Base-by-base conservation (phyloP, 1,140 invertebrate genomes). In the Psilanteris sp. region DNA sequence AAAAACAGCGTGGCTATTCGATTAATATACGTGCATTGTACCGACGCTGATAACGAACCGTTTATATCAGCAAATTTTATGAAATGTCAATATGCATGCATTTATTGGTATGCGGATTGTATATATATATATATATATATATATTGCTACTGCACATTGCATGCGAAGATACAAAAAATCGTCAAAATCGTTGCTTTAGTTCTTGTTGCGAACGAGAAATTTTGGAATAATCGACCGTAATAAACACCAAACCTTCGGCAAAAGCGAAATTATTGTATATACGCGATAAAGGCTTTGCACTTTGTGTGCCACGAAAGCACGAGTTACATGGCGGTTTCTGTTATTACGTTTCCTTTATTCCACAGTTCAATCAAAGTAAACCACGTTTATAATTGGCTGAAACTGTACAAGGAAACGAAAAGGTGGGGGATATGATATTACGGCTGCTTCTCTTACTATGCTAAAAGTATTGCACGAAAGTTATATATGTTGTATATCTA, bases 281-380 rank as follows among this genome's bases (percentile, higher is more conserved):
- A 37, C 29, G 31, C 26, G 22, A 29, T 54, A n/a, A 11, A 4
- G 9, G 50, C 37, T 52, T 61, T 52, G 27, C 46, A 29, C 62
- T 55, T 67, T 44, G 62, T 67, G 18, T 14, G 22, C 11, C 2
- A 8, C 9, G 6, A 26, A 26, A 50, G 32, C n/a, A 2, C 14
- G 36, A 9, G 5, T 36, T 14, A 8, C 8, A 32, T 43, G 27
- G 24, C 6, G 26, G 18, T 43, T 52, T 37, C 62, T 55, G 41
- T 46, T 54, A 67, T 67, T 67, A 39, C 48, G 31, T 67, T 67
- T 54, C 46, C 48, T 66, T 66, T 66, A 43, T 66, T 66, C 27
- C 5, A 10, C 9, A 4, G 29, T 44, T 66, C 36, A 66, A 44
- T 54, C 44, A 44, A 66, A 54, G 48, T 22, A 15, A 43, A 54